These are phyloP conservation scores for Cephonodes hylas DNA, from an alignment of 2,888 invertebrate genomes.

Conservation along the genomic window DNA sequence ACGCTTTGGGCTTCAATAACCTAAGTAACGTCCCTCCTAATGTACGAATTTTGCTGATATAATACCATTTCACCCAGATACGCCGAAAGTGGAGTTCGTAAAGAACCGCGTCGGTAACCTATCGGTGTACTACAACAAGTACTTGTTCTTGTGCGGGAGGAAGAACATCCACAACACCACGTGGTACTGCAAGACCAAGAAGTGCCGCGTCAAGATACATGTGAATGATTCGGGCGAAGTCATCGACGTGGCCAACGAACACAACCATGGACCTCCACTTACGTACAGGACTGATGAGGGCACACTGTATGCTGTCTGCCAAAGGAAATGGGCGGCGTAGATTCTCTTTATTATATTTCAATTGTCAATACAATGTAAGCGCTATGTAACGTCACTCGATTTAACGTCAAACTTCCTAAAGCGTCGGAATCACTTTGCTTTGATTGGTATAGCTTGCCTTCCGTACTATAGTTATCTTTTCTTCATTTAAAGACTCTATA, in stretches of 20 bases:
- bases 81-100: background rate
- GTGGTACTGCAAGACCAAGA: background rate
- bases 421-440: too few species aligned
- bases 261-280: background rate
- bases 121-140: background rate
- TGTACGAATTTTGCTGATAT: too few species aligned
- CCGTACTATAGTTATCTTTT: too few species aligned
- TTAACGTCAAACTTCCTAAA: too few species aligned
- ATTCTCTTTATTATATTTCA: too few species aligned
- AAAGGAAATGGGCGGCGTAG: too few species aligned
- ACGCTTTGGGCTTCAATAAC: too few species aligned
- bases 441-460: too few species aligned
- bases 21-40: too few species aligned
- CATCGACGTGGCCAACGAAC: background rate
- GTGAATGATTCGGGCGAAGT: background rate
- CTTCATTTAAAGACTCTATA: too few species aligned
- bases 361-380: too few species aligned
- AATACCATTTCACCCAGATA: background rate
- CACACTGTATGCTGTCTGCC: background rate
- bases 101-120: background rate
- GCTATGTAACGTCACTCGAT: too few species aligned
- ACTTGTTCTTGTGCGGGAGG: background rate
- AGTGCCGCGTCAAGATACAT: background rate
- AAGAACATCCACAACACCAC: background rate
- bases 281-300: background rate